phyloP scores from a whole-genome alignment of 2,797 vertebrate genomes.

The Chaetodon trifasciatus region DNA sequence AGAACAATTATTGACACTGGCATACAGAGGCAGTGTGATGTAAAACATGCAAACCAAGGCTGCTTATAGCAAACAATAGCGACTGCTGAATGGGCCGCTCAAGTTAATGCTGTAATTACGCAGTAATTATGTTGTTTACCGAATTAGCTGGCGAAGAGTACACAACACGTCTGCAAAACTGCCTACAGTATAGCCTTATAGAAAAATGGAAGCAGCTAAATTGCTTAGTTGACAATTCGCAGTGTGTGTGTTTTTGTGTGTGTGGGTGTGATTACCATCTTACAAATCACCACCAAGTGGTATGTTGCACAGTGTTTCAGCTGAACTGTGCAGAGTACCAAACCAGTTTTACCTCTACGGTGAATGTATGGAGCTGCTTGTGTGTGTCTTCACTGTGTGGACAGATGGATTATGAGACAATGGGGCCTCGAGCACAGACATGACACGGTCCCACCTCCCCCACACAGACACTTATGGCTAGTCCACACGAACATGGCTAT shows the following conservation, averaged over 20 bases:
- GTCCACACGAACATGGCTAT: no score
- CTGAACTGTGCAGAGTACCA: neutral
- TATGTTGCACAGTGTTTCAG: neutral
- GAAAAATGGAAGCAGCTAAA: slow-evolving; percentile 39
- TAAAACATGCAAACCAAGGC: slow-evolving; percentile 44
- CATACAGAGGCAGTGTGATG: slow-evolving; percentile 29
- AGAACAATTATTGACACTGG: slow-evolving; percentile 14
- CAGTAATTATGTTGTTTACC: slow-evolving; percentile 72
- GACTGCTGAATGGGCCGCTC: slow-evolving; percentile 55
- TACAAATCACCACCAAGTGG: slow-evolving; percentile 24
- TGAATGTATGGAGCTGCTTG: neutral
- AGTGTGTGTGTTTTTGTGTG: neutral
- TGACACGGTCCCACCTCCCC: neutral
- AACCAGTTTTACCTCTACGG: neutral
- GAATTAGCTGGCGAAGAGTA: slow-evolving; percentile 53
- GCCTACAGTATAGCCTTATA: slow-evolving; percentile 26
- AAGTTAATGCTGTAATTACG: slow-evolving; percentile 74
- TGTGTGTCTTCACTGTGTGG: neutral
- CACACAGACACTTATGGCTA: neutral
- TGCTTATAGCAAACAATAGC: slow-evolving; percentile 50
- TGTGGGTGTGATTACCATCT: slow-evolving; percentile 23
- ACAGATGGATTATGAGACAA: neutral
- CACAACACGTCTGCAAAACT: slow-evolving; percentile 45
- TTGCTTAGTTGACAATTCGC: slow-evolving; percentile 39
- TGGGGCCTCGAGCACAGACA: neutral